phyloP scores from a whole-genome alignment of 2,888 invertebrate species.

The Plebejus argus region DNA sequence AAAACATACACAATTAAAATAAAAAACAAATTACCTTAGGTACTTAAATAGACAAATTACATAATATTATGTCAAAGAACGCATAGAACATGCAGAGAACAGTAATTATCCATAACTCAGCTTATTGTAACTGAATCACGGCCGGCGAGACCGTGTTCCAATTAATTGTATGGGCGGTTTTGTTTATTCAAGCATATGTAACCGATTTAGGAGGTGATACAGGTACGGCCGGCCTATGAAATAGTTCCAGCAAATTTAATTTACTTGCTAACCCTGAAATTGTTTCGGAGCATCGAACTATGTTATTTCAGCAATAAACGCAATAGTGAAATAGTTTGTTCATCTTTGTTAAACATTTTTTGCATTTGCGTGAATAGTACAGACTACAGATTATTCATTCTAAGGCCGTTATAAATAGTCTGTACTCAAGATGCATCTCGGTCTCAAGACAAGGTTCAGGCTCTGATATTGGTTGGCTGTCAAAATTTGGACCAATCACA shows the following conservation, averaged over 20 bases:
- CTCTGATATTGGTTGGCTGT: too few relatives aligned
- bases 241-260: constrained; percentile 40
- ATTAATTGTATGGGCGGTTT: constrained; percentile 28
- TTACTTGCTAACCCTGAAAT: constrained; percentile 26
- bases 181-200: constrained; percentile 31
- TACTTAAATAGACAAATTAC: neutral
- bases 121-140: constrained; percentile 14
- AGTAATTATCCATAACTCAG: neutral
- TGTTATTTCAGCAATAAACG: neutral
- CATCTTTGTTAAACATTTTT: neutral
- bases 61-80: neutral
- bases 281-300: constrained; percentile 2
- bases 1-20: too few relatives aligned
- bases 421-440: too few relatives aligned
- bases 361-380: too few relatives aligned
- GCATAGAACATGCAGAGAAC: neutral
- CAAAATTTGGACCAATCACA: too few relatives aligned
- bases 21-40: neutral
- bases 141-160: neutral
- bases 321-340: neutral
- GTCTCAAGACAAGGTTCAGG: too few relatives aligned
- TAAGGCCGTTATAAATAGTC: too few relatives aligned
- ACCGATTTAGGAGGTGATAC: constrained; percentile 28
- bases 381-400: too few relatives aligned
- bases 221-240: constrained; percentile 23